Evolutionary conservation across 2,888 invertebrate species (phyloP).

Genomic region (Hirtodrosophila trivittata): DNA sequence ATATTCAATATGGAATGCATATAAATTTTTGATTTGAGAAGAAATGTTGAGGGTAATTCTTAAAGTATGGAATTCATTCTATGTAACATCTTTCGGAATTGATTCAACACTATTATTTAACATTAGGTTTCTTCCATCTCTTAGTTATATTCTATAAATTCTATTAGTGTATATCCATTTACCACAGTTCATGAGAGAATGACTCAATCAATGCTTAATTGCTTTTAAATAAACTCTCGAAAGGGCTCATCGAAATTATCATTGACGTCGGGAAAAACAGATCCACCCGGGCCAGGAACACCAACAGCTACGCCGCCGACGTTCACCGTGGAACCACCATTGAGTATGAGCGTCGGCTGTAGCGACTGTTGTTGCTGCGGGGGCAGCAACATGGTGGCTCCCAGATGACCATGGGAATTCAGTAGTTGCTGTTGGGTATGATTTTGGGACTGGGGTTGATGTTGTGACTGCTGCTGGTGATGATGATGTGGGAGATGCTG

Average conservation of each 20-base stretch:
- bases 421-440: conserved; percentile 54
- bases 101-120: conserved; percentile 1
- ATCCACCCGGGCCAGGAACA: conserved; percentile 17
- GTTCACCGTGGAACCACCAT: conserved; percentile 47
- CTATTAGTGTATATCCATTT: conserved; percentile 43
- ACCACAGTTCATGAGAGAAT: conserved; percentile 40
- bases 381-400: conserved; percentile 59
- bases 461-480: conserved; percentile 52
- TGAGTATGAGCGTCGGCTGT: conserved; percentile 67
- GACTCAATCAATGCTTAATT: neutral
- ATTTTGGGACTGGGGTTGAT: conserved; percentile 22
- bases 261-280: conserved; percentile 76
- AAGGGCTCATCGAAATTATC: conserved; percentile 83
- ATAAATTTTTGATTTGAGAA: too few species aligned
- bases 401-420: conserved; percentile 61
- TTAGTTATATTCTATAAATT: conserved; percentile 47
- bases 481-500: conserved; percentile 47
- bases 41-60: too few species aligned
- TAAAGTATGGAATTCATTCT: neutral
- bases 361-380: conserved; percentile 44
- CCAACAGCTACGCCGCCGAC: conserved; percentile 43
- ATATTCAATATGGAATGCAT: too few species aligned
- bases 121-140: neutral
- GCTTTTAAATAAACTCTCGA: conserved; percentile 82
- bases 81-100: neutral